Evolutionary conservation across 2,888 invertebrate genomes (phyloP), one percentile per base, ranked within the genome.

Genomic region (Drosophila anomelani): DNA sequence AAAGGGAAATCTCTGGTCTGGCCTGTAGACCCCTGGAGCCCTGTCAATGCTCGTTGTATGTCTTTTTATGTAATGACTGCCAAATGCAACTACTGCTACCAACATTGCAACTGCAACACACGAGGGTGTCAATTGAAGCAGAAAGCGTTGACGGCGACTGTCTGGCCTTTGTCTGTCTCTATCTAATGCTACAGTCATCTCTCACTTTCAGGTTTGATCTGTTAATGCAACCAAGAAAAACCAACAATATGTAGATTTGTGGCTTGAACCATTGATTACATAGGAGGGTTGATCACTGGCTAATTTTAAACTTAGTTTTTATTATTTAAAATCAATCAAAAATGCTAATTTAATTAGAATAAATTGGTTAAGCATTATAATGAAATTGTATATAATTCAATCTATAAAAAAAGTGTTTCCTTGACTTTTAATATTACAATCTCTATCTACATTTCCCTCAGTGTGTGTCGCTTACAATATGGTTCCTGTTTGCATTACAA

Each of bases 81-180:
- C 56, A 62, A 64, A 53, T 70, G 60, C 68, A 78, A 46, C 46
- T 46, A 63, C 59, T 58, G 29, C 66, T 56, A 29, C 59, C 17
- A 57, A n/a, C 49, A 57, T 43, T 55, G 61, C 63, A 60, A 72
- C 74, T 69, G 61, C 57, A 73, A 57, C 78, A 64, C 17, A 17
- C 61, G 71, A 88, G 85, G 89, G 85, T 85, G 89, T 88, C 85
- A 85, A 89, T 89, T 85, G 89, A 85, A 81, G 85, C 85, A 89
- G 88, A 85, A 85, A 85, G 79, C 75, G 61, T 60, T 58, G 63
- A 49, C 49, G 66, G 53, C 69, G 34, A 20, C 32, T 58, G 62
- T 62, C 59, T 61, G 61, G 39, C 49, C 26, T 4, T 34, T 17
- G 39, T 43, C 49, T 44, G n/a, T 64, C 63, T 10, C 51, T 53